Evolutionary conservation across 2,113 vertebrate species (phyloP).

Genomic region (Hypocryptadius cinnamomeus): DNA sequence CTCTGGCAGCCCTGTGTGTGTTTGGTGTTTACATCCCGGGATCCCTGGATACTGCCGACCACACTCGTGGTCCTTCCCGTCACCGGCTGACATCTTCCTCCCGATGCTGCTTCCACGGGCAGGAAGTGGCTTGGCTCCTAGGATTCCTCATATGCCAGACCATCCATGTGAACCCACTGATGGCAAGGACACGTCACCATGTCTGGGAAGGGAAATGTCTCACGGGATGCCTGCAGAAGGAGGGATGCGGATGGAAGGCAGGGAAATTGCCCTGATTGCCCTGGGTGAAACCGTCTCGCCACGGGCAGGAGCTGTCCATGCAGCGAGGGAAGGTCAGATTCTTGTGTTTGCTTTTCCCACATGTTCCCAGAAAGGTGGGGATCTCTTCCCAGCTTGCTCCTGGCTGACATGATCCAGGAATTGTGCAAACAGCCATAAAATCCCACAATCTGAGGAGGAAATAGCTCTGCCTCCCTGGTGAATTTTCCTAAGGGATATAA

Average conservation of each 20-base stretch:
- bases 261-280: fast-evolving
- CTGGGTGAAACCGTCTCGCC: background rate
- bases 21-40: conserved; percentile 35
- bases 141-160: background rate
- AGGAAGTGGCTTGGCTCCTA: background rate
- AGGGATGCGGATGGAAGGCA: background rate
- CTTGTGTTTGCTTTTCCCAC: background rate
- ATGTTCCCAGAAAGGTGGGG: background rate
- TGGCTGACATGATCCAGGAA: background rate
- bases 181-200: background rate
- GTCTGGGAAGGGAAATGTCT: background rate
- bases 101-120: fast-evolving
- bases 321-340: background rate
- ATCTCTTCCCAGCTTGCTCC: background rate
- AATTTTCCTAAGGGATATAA: background rate
- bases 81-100: background rate
- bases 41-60: conserved; percentile 18
- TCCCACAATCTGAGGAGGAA: background rate
- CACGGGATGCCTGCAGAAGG: background rate
- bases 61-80: background rate
- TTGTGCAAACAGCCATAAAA: background rate
- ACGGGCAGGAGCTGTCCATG: fast-evolving
- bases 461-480: background rate
- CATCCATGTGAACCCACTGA: background rate
- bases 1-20: background rate